Conservation (phyloP, 2,113 vertebrate species). For the Coreoperca whiteheadi region DNA sequence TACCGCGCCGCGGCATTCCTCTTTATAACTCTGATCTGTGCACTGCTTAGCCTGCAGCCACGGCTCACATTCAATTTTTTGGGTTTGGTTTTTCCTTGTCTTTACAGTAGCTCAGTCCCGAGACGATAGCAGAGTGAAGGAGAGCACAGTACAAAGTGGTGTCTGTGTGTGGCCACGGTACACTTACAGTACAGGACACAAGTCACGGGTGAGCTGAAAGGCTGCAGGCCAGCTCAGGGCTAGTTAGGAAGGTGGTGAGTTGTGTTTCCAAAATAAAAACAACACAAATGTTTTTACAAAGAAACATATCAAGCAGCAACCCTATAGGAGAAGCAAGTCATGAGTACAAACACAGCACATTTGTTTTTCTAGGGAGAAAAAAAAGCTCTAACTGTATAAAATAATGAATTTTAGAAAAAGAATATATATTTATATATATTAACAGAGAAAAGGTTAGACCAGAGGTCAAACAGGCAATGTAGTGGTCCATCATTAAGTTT, state of each 20-base stretch:
- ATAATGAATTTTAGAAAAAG: conserved; percentile 29
- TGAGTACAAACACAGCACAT: conserved; percentile 79
- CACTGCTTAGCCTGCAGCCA: conserved; percentile 93
- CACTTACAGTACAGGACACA: conserved; percentile 81
- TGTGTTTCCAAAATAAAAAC: conserved; percentile 72
- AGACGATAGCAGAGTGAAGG: conserved; percentile 59
- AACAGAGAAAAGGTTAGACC: conserved; percentile 65
- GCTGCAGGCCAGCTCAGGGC: conserved; percentile 77
- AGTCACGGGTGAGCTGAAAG: conserved; percentile 73
- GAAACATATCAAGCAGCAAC: conserved; percentile 58
- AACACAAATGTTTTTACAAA: conserved; percentile 64
- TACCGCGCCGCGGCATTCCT: conserved; percentile 90
- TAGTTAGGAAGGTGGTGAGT: conserved; percentile 76
- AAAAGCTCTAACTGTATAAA: conserved; percentile 48
- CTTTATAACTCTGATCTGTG: conserved; percentile 93
- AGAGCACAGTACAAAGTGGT: conserved; percentile 55
- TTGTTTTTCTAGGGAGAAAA: conserved; percentile 42
- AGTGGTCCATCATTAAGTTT: conserved; percentile 47
- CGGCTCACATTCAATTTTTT: conserved; percentile 77
- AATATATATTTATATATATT: conserved; percentile 1
- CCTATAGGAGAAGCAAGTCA: conserved; percentile 84
- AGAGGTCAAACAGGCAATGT: conserved; percentile 69
- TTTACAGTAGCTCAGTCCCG: conserved; percentile 58
- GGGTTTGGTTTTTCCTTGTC: conserved; percentile 18
- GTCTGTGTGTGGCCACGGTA: conserved; percentile 66